Evolutionary conservation across 2,113 vertebrate genomes (phyloP).

Genomic region (Pao palembangensis): DNA sequence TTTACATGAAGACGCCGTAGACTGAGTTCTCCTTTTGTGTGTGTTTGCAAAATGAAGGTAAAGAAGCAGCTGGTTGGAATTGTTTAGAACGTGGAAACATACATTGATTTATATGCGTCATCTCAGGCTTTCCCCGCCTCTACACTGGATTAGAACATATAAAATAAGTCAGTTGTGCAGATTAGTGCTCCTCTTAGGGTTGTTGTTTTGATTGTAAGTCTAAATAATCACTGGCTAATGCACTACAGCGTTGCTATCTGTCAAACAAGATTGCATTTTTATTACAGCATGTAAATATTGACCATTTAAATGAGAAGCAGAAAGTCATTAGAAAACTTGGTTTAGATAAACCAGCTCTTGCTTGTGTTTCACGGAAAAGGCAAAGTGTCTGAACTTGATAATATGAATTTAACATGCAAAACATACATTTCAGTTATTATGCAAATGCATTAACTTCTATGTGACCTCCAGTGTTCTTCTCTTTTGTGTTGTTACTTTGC

Average conservation of each 20-base stretch:
- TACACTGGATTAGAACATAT: slow-evolving; percentile 52
- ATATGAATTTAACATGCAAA: neutral
- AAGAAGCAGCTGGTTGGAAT: no score
- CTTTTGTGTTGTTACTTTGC: slow-evolving; percentile 2
- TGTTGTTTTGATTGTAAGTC: slow-evolving; percentile 2
- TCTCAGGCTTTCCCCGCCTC: slow-evolving; percentile 28
- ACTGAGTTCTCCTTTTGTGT: slow-evolving; percentile 16
- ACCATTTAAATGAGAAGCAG: slow-evolving; percentile 4
- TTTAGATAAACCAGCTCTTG: neutral
- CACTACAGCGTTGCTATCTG: neutral
- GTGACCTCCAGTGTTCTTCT: slow-evolving; percentile 24
- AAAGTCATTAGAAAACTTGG: neutral
- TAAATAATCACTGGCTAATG: neutral
- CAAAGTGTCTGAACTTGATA: neutral
- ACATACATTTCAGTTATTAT: neutral
- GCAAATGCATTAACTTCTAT: slow-evolving; percentile 18
- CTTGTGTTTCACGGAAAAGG: slow-evolving; percentile 1
- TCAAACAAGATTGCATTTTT: no score
- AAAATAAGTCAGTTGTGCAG: neutral
- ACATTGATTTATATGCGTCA: neutral
- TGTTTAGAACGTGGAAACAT: slow-evolving; percentile 1
- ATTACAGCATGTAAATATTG: no score
- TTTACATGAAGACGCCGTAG: slow-evolving; percentile 7
- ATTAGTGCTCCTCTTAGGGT: neutral
- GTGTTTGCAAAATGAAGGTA: neutral